phyloP scores from a whole-genome alignment of 37 sponge, comb jelly and placozoan genomes.

The Geodia barretti region DNA sequence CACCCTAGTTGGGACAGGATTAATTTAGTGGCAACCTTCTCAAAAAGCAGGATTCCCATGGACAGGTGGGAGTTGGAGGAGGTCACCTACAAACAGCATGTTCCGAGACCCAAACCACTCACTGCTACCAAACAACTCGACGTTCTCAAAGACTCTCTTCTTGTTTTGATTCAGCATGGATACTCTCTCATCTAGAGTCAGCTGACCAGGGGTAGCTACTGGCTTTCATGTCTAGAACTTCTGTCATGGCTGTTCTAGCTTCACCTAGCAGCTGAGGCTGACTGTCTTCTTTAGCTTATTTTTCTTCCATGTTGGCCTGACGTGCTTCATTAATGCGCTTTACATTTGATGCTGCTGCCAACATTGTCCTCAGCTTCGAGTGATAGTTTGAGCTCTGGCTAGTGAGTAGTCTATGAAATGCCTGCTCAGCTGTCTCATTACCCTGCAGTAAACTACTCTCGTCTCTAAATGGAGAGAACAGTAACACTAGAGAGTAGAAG shows the following conservation, averaged over 20 bases:
- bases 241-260: constrained; percentile 46
- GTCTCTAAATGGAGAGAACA: constrained; percentile 51
- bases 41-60: no score
- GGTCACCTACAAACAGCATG: no score
- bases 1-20: no score
- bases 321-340: constrained; percentile 38
- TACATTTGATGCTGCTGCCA: constrained; percentile 12
- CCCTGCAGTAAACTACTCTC: constrained; percentile 18
- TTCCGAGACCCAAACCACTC: no score
- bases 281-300: constrained; percentile 17
- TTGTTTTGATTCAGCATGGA: constrained; percentile 61
- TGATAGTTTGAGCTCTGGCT: constrained; percentile 20
- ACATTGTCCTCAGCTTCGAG: constrained; percentile 31
- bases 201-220: not conserved
- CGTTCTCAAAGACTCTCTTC: constrained; percentile 32
- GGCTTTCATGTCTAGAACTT: constrained; percentile 1
- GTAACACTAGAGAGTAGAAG: constrained; percentile 30
- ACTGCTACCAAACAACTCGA: no score
- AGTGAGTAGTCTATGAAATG: constrained; percentile 20
- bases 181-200: constrained; percentile 31
- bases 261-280: constrained; percentile 37
- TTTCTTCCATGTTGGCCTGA: no score
- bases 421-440: constrained; percentile 44
- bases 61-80: no score
- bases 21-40: no score